These are phyloP conservation scores for Psilopogon haemacephalus DNA, from an alignment of 2,113 vertebrate species.

Conservation along the genomic window DNA sequence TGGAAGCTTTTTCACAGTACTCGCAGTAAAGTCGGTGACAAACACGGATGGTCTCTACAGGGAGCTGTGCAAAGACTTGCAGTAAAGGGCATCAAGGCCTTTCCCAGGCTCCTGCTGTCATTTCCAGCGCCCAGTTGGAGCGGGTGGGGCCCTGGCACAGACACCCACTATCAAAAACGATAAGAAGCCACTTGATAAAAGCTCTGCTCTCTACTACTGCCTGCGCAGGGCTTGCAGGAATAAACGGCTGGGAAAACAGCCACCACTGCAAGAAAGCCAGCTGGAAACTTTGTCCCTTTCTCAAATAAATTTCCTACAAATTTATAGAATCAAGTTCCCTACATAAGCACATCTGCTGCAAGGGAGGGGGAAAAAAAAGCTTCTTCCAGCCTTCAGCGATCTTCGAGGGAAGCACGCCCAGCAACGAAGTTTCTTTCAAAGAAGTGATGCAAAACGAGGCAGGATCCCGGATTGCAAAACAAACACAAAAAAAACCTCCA, in stretches of 20 bases:
- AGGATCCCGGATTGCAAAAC: not conserved
- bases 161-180: not conserved
- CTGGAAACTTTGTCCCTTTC: not conserved
- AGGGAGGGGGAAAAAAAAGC: not conserved
- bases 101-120: not conserved
- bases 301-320: not conserved
- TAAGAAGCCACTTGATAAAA: not conserved
- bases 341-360: not conserved
- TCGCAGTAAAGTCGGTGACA: not conserved
- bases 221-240: not conserved
- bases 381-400: not conserved
- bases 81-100: not conserved
- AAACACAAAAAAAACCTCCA: not conserved
- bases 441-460: not conserved
- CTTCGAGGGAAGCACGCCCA: not conserved
- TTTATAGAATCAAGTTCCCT: not conserved
- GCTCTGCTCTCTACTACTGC: not conserved
- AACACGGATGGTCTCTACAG: not conserved
- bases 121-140: not conserved
- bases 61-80: not conserved
- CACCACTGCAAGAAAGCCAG: fast-evolving
- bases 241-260: not conserved
- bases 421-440: not conserved
- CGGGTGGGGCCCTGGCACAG: not conserved
- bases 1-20: fast-evolving